These are phyloP conservation scores for Porites evermanni DNA, from an alignment of 92 coral and sea anemone genomes.

Conservation along the genomic window DNA sequence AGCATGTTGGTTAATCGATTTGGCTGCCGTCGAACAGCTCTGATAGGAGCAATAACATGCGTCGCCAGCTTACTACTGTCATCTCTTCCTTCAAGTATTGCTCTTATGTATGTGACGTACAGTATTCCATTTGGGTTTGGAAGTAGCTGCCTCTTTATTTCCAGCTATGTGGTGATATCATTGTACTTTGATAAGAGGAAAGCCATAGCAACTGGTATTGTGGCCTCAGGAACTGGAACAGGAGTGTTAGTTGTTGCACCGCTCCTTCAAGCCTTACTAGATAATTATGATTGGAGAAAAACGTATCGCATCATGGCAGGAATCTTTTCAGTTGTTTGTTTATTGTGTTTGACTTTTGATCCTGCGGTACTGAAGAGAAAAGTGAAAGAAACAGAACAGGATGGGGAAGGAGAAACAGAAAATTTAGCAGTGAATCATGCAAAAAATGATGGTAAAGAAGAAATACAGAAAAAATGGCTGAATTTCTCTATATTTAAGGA, in stretches of 20 bases:
- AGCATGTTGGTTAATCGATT: slow-evolving; percentile 49
- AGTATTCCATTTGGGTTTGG: slow-evolving; percentile 71
- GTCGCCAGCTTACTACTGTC: slow-evolving; percentile 48
- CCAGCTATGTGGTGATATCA: slow-evolving; percentile 55
- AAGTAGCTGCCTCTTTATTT: slow-evolving; percentile 42
- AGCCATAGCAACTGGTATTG: slow-evolving; percentile 73
- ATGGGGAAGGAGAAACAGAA: not conserved
- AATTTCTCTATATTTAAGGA: slow-evolving; percentile 50
- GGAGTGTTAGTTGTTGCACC: slow-evolving; percentile 68
- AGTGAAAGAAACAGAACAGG: not conserved
- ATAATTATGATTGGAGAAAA: slow-evolving; percentile 65
- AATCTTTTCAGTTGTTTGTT: slow-evolving; percentile 28
- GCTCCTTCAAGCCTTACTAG: slow-evolving; percentile 52
- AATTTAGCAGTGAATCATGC: not conserved
- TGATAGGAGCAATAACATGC: slow-evolving; percentile 52
- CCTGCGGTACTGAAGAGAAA: slow-evolving; percentile 19
- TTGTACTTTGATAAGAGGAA: slow-evolving; percentile 64
- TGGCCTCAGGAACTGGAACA: slow-evolving; percentile 67
- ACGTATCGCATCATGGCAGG: slow-evolving; percentile 68
- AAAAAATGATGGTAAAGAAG: not conserved
- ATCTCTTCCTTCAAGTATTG: slow-evolving; percentile 49
- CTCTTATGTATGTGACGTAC: slow-evolving; percentile 57
- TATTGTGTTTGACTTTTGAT: slow-evolving; percentile 42
- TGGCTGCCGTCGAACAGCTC: slow-evolving; percentile 57
- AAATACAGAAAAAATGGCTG: not conserved